phyloP scores from a whole-genome alignment of 2,888 invertebrate genomes.

The Apotomis betuletana region DNA sequence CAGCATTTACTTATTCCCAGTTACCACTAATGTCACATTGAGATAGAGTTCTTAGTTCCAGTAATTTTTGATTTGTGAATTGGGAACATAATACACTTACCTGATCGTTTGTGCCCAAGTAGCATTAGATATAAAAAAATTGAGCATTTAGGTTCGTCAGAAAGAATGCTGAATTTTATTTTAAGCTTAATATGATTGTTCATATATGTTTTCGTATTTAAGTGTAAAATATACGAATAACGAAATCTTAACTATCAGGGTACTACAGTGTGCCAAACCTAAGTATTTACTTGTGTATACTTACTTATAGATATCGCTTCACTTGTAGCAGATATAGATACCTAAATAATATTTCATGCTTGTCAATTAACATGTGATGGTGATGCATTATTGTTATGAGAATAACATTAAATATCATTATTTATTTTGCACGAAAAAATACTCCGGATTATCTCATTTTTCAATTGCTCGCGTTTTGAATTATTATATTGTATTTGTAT shows the following conservation, averaged over 20 bases:
- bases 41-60: too few relatives aligned
- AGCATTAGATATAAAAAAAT: too few relatives aligned
- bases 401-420: background rate
- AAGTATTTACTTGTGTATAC: slow-evolving; percentile 13
- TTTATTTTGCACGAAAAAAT: background rate
- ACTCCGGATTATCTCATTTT: too few relatives aligned
- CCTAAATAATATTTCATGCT: slow-evolving; percentile 16
- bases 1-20: too few relatives aligned
- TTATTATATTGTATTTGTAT: too few relatives aligned
- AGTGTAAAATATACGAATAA: background rate
- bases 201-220: background rate
- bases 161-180: background rate
- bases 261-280: slow-evolving; percentile 49
- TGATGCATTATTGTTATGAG: slow-evolving; percentile 6
- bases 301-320: slow-evolving; percentile 12
- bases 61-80: too few relatives aligned
- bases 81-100: too few relatives aligned
- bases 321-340: slow-evolving; percentile 4
- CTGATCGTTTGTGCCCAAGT: too few relatives aligned
- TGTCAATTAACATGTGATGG: slow-evolving; percentile 39
- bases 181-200: background rate
- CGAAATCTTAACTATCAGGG: slow-evolving; percentile 45
- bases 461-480: too few relatives aligned
- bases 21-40: too few relatives aligned
- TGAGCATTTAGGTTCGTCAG: too few relatives aligned